A percentile compares a stretch with the other conserved stretches of the same genome.
Evolutionary conservation across 2,113 vertebrate species (phyloP).

Genomic region (Zosterops borbonicus): DNA sequence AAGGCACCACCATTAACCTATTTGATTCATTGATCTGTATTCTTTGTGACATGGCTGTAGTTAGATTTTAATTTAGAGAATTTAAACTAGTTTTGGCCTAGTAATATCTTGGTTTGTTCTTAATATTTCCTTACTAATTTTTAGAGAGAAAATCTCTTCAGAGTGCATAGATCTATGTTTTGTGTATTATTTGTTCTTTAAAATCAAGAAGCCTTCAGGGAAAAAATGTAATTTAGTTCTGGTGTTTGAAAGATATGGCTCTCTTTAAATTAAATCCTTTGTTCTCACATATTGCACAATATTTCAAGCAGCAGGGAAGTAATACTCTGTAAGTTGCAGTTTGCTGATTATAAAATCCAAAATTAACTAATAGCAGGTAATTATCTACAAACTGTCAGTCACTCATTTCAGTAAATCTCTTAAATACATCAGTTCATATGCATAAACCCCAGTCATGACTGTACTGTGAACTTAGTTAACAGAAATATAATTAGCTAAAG

Average conservation of each 20-base stretch:
- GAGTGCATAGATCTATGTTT: not conserved
- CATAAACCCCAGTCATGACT: not conserved
- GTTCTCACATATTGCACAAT: not conserved
- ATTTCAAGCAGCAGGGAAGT: not conserved
- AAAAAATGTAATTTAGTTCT: not conserved
- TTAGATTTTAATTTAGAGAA: not conserved
- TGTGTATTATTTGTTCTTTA: not conserved
- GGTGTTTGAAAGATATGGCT: not conserved
- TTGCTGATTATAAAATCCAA: not conserved
- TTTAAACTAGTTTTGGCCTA: not conserved
- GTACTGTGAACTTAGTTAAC: not conserved
- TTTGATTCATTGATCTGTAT: conserved; percentile 6
- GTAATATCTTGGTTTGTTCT: not conserved
- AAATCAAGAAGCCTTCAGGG: not conserved
- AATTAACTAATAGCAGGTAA: not conserved
- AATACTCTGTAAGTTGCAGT: not conserved
- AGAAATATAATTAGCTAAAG: not conserved
- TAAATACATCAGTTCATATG: not conserved
- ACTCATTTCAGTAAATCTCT: not conserved
- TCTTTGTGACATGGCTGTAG: not conserved
- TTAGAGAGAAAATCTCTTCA: not conserved
- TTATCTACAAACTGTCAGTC: not conserved
- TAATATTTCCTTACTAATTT: not conserved
- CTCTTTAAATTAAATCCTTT: conserved; percentile 18
- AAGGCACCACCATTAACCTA: not conserved